Conservation (phyloP, 2,113 vertebrate species). For the Acanthisitta chloris region DNA sequence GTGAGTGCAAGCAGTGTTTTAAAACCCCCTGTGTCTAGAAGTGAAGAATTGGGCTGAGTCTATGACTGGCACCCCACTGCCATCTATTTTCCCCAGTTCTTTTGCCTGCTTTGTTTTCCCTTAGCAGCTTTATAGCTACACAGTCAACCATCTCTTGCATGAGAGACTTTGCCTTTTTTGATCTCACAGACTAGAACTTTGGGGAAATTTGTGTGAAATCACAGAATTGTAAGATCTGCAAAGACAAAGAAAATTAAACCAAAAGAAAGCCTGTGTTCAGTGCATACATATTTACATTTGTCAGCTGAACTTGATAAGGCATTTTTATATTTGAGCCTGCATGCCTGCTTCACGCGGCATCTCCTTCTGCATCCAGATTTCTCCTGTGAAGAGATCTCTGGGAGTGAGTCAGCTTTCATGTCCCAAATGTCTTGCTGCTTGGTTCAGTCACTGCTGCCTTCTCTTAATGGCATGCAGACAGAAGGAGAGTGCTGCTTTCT, state of each 20-base stretch:
- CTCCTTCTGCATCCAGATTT: neutral
- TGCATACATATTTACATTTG: neutral
- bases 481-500: neutral
- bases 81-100: neutral
- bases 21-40: accelerated
- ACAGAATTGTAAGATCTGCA: neutral
- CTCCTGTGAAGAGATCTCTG: neutral
- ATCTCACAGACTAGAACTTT: neutral
- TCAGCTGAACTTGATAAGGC: neutral
- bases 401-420: neutral
- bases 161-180: neutral
- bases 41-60: neutral
- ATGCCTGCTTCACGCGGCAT: neutral
- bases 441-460: neutral
- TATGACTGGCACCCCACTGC: neutral
- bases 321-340: neutral
- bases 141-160: neutral
- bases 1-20: neutral
- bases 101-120: neutral
- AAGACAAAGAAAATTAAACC: neutral
- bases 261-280: neutral
- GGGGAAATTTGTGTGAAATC: neutral
- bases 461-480: neutral
- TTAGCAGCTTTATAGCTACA: neutral
- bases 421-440: neutral